Evolutionary conservation across 2,888 invertebrate species (phyloP), one percentile per base, ranked within the genome.

Genomic region (Aethes cnicana): DNA sequence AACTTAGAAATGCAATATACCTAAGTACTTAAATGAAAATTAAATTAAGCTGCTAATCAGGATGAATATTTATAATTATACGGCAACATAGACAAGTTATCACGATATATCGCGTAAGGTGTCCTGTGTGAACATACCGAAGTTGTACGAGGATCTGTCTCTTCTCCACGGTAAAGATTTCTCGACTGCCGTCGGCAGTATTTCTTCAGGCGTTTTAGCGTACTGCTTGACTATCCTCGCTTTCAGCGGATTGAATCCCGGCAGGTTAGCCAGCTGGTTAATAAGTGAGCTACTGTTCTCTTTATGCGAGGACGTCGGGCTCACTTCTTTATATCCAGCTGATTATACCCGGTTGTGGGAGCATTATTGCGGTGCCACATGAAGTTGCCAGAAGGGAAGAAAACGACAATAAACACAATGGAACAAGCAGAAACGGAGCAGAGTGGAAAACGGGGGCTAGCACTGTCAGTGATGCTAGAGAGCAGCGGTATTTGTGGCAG

Each of bases 81-180:
- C 52, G 18, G 12, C 17, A 18, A 30, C 16, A 33, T 71, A 68
- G 72, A 74, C 71, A 72, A 73, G 11, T 28, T 6, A 35, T 25
- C 30, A 59, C 53, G 55, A 64, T 61, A 71, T 68, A 66, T 66
- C 64, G 55, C 62, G 68, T 67, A 72, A 64, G 57, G 65, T 68
- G 64, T 72, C 60, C 69, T 65, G 65, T 64, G 64, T 72, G 62
- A 76, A 90, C 92, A 92, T 94, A 94, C 94, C 94, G 88, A 92
- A 92, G 84, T 92, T 92, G 81, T 92, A 92, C 85, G 92, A 92
- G 88, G 92, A 92, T 84, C 92, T 92, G 86, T 94, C 94, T 80
- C 93, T 91, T 83, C 95, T 93, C 96, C 96, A 96, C 74, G 96
- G 96, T 81, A 96, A 92, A 67, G 94, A 93, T 82, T 93, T 92